These are phyloP conservation scores for Sweltsa coloradensis DNA, from an alignment of 1,140 invertebrate genomes.

Conservation along the genomic window DNA sequence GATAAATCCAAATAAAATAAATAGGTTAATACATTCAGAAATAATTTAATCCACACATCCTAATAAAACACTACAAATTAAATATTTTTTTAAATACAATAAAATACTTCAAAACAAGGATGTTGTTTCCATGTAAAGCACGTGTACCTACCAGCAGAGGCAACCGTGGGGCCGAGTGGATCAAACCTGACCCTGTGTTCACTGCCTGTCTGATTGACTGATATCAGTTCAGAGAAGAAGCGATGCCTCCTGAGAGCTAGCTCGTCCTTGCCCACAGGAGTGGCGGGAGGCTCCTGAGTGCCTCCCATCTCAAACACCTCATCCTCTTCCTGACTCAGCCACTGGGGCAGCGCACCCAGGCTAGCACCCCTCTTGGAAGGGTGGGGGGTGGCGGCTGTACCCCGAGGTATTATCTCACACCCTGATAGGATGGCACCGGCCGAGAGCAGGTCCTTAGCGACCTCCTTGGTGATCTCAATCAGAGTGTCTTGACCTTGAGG, in stretches of 20 bases:
- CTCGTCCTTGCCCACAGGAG: constrained; percentile 62
- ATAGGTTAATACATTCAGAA: too few relatives aligned
- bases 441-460: too few relatives aligned
- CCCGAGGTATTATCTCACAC: constrained; percentile 25
- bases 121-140: too few relatives aligned
- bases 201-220: constrained; percentile 51
- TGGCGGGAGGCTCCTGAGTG: constrained; percentile 53
- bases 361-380: constrained; percentile 20
- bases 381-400: constrained; percentile 27
- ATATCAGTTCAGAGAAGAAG: constrained; percentile 61
- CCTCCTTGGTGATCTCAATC: constrained; percentile 24
- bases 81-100: too few relatives aligned
- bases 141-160: too few relatives aligned
- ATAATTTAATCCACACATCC: too few relatives aligned
- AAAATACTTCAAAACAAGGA: too few relatives aligned
- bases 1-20: too few relatives aligned
- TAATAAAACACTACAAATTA: too few relatives aligned
- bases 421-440: too few relatives aligned
- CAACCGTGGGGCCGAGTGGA: constrained; percentile 51
- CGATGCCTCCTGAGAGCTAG: constrained; percentile 57
- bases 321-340: constrained; percentile 22
- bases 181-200: constrained; percentile 62
- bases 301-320: constrained; percentile 27
- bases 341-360: constrained; percentile 24
- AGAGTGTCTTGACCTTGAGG: constrained; percentile 25